phyloP scores from a whole-genome alignment of 92 coral and sea anemone species.

The Anthopleura xanthogrammica region DNA sequence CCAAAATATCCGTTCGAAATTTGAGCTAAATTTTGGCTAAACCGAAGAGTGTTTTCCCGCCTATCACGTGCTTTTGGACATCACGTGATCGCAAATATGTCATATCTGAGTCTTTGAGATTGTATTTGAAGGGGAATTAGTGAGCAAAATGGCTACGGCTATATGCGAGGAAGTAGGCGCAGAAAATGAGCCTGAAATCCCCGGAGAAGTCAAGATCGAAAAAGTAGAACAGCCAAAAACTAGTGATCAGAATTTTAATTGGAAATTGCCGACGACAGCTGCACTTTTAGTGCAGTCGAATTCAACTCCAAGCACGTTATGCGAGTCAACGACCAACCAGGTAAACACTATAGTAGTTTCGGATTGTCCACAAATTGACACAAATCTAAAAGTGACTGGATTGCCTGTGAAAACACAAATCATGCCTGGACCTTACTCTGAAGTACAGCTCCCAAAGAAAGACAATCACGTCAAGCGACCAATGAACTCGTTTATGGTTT shows the following conservation, averaged over 20 bases:
- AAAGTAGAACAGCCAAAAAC: constrained; percentile 84
- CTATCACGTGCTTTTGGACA: constrained; percentile 69
- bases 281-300: constrained; percentile 69
- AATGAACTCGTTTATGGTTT: constrained; percentile 99
- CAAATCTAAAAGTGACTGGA: constrained; percentile 69
- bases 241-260: constrained; percentile 87
- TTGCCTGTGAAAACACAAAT: constrained; percentile 83
- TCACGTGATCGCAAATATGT: constrained; percentile 79
- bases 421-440: constrained; percentile 92
- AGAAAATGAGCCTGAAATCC: constrained; percentile 76
- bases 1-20: constrained; percentile 43
- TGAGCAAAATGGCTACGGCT: constrained; percentile 85
- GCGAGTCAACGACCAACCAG: constrained; percentile 66
- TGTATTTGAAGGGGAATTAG: constrained; percentile 63
- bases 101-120: constrained; percentile 72
- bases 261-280: constrained; percentile 81
- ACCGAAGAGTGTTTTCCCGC: constrained; percentile 60
- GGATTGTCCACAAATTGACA: constrained; percentile 82
- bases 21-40: constrained; percentile 45
- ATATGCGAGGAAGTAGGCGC: constrained; percentile 69
- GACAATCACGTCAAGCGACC: constrained; percentile 93
- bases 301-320: constrained; percentile 62
- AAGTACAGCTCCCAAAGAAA: constrained; percentile 90
- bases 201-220: constrained; percentile 94
- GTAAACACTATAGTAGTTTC: constrained; percentile 76